Evolutionary conservation across 2,113 vertebrate species (phyloP), one percentile per base, ranked within the genome.

Genomic region (Hassar affinis): DNA sequence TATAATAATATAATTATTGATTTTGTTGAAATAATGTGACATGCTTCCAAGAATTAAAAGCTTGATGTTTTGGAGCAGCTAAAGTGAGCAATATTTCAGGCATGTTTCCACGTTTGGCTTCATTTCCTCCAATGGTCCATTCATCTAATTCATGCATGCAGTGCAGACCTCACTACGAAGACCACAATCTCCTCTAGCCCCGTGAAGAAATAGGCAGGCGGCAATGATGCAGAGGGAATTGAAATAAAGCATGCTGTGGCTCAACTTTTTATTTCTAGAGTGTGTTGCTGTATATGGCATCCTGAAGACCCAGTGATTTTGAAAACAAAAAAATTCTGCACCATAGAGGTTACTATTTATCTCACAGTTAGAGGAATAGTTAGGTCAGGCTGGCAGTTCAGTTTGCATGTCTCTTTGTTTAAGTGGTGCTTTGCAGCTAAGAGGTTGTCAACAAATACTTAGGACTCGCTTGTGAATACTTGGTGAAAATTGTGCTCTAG

Each of bases 81-180:
- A 89, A 87, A 84, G 78, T 61, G 83, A 81, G 49, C 62, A 38
- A 81, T 85, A 85, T 86, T 90, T 82, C 71, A 78, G 79, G 78
- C 82, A 78, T 87, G 88, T 90, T 90, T 90, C 81, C 83, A 88
- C 81, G 76, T 72, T 33, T 4, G 1, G 56, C 78, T 75, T 33
- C 88, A 87, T 90, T 86, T 91, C 88, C 87, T 89, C 89, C 15
- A 33, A 66, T 45, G 76, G 88, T 68, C 86, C 82, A 90, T 91
- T 90, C 92, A 90, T 90, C 85, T 85, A 89, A 89, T 86, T 89
- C 83, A 86, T 90, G 92, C 89, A 85, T 86, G 89, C 89, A 27
- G 33, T 81, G 51, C 22, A 81, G 33, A 71, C 54, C 79, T 88
- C 86, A 75, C 79, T 77, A 79, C 3, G 12, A 69, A 51, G 83